Percentiles rank a stretch among this genome's conserved stretches.
phyloP scores from a whole-genome alignment of 2,113 vertebrate genomes.

The Campylomormyrus tamandua region DNA sequence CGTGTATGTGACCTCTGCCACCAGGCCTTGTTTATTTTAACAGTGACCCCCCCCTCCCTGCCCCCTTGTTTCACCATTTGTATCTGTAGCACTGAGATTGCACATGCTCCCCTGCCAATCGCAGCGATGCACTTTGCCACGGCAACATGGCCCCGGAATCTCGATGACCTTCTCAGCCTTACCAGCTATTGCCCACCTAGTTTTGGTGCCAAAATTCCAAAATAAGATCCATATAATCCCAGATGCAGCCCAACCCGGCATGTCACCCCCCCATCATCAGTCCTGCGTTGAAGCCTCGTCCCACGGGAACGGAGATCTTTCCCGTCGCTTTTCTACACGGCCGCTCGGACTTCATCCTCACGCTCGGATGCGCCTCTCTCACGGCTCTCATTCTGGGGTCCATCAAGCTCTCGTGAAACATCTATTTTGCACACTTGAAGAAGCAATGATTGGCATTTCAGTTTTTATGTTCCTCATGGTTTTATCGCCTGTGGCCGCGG shows the following conservation, averaged over 20 bases:
- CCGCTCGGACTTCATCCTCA: background rate
- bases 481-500: background rate
- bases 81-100: background rate
- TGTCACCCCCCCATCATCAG: constrained; percentile 56
- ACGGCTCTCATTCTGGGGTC: background rate
- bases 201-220: constrained; percentile 50
- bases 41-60: background rate
- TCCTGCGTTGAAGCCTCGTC: constrained; percentile 32
- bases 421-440: background rate
- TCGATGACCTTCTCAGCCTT: background rate
- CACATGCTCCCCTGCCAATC: background rate
- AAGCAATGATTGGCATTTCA: background rate
- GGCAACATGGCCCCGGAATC: background rate
- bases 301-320: constrained; percentile 22
- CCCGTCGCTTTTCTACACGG: background rate
- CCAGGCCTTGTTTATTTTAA: background rate
- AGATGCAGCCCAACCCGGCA: constrained; percentile 57
- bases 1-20: background rate
- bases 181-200: constrained; percentile 36
- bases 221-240: constrained; percentile 53
- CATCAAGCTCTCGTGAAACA: background rate
- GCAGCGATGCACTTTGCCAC: background rate
- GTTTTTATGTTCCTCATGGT: background rate
- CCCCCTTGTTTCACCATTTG: background rate
- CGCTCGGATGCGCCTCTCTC: background rate